Evolutionary conservation across 2,888 invertebrate genomes (phyloP).

Genomic region (Andrena fulva): DNA sequence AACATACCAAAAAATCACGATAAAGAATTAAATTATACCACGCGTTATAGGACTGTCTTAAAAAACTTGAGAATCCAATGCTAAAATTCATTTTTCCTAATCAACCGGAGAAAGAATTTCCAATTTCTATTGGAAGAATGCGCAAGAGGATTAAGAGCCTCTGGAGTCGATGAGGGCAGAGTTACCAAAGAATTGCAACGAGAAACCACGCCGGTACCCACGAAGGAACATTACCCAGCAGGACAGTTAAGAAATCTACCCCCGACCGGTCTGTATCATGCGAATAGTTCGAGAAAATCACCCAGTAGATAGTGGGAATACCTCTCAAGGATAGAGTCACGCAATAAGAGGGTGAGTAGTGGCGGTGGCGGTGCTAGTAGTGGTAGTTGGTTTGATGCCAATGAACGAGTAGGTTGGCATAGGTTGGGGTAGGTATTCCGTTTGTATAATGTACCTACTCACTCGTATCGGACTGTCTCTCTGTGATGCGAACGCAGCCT

Average conservation of each 20-base stretch:
- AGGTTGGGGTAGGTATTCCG: slow-evolving; percentile 76
- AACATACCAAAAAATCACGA: no score
- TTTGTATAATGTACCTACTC: slow-evolving; percentile 80
- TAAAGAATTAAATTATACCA: no score
- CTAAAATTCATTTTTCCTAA: no score
- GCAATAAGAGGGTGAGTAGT: slow-evolving; percentile 70
- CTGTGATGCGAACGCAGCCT: slow-evolving; percentile 78
- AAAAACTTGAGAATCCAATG: no score
- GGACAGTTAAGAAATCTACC: neutral
- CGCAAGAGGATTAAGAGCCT: no score
- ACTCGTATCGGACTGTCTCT: slow-evolving; percentile 76
- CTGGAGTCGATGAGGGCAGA: no score
- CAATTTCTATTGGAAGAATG: no score
- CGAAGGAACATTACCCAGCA: no score
- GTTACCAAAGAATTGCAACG: no score
- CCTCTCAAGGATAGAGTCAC: slow-evolving; percentile 74
- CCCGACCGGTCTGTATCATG: neutral
- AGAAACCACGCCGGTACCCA: no score
- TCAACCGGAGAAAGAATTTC: no score
- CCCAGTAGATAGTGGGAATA: slow-evolving; percentile 67
- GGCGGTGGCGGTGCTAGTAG: slow-evolving; percentile 50
- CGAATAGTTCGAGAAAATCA: slow-evolving; percentile 51
- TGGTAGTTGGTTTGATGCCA: slow-evolving; percentile 79
- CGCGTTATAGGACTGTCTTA: no score
- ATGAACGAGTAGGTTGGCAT: slow-evolving; percentile 74